Evolutionary conservation across 2,888 invertebrate species (phyloP), one percentile per base, ranked within the genome.

Genomic region (Shargacucullia verbasci): DNA sequence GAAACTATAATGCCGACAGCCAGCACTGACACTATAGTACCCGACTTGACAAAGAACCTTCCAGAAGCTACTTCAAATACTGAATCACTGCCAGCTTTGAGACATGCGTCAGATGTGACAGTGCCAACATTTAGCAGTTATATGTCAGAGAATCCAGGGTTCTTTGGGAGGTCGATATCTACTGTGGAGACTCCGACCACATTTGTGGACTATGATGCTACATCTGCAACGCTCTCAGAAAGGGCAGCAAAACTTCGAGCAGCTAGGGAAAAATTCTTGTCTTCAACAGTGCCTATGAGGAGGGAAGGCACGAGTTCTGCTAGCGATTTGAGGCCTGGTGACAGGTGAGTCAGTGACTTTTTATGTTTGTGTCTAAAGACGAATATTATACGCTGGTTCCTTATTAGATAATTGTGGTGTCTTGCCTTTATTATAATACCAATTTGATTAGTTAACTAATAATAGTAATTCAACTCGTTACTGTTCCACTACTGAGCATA

Each of bases 181-280:
- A 82, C 86, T 0, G 79, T 83, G 1, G 90, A 89, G 1, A 38
- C 83, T 0, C 77, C 87, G 1, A 69, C 59, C 0, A 64, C 76
- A 6, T 73, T 72, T 4, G 67, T 68, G 41, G 87, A 90, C 13
- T 67, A 82, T 20, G 85, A 83, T 14, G 72, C 78, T 27, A 50
- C 82, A 14, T 59, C 82, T 82, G 41, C 93, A 81, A 74, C 88
- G 87, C 70, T 94, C 92, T 71, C 93, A 0, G 93, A 92, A 39
- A 84, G 93, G 58, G 95, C 96, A 0, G 91, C 94, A n/a, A 95
- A 95, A 64, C 87, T 97, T 9, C 94, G 95, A 69, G 95, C 94
- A 57, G 97, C 97, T 0, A 96, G 96, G 77, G 97, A 97, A 73
- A 96, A 95, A 69, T 97, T 97, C 73, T 81, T 97, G 10, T 91